Conservation (phyloP, 2,888 invertebrate genomes). For the Eledona agricola region DNA sequence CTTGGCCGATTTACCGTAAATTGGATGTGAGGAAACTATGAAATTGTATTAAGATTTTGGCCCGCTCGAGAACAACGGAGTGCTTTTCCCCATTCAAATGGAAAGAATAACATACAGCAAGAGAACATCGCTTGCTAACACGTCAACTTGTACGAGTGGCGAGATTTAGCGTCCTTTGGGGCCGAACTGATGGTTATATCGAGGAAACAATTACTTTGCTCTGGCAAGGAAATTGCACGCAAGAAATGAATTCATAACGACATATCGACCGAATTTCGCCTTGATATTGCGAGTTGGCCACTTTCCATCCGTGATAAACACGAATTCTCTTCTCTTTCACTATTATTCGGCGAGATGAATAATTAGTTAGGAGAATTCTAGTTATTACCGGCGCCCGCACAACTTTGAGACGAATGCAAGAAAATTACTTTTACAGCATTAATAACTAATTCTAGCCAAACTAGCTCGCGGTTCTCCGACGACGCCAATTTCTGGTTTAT, state of each 20-base stretch:
- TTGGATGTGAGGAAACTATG: too few relatives aligned
- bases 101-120: conserved; percentile 25
- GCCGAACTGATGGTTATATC: conserved; percentile 42
- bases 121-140: conserved; percentile 35
- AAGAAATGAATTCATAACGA: conserved; percentile 51
- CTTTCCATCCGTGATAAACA: conserved; percentile 35
- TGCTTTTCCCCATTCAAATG: conserved; percentile 30
- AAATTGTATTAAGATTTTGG: too few relatives aligned
- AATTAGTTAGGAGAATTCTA: neutral
- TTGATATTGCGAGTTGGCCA: conserved; percentile 32
- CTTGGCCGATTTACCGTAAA: too few relatives aligned
- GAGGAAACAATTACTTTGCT: conserved; percentile 50
- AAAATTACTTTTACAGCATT: too few relatives aligned
- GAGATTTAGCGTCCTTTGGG: conserved; percentile 42
- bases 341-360: conserved; percentile 3
- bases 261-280: conserved; percentile 43
- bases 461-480: too few relatives aligned
- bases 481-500: too few relatives aligned
- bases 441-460: too few relatives aligned
- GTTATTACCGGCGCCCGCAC: neutral
- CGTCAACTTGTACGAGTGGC: conserved; percentile 34
- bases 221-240: conserved; percentile 44
- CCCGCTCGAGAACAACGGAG: conserved; percentile 11
- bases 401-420: too few relatives aligned
- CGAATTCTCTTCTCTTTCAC: conserved; percentile 14